Evolutionary conservation across 2,797 vertebrate genomes (phyloP).

Genomic region (Hipposideros larvatus): DNA sequence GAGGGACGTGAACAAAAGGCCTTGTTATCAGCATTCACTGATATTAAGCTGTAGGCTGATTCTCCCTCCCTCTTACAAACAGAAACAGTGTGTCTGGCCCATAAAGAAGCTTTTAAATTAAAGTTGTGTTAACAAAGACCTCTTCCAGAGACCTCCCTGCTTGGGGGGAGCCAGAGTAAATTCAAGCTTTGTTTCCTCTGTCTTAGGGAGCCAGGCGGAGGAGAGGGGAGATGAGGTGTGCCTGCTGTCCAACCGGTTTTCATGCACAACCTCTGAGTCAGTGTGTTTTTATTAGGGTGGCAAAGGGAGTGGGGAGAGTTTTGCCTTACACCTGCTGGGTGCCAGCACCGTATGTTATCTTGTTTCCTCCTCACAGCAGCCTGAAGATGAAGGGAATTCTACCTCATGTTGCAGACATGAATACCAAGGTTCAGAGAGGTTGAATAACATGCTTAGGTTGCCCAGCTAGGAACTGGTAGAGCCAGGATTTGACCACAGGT

Average conservation of each 20-base stretch:
- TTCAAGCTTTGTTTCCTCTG: constrained; percentile 80
- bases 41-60: constrained; percentile 71
- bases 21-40: constrained; percentile 70
- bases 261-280: background rate
- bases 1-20: constrained; percentile 65
- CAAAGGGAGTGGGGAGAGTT: background rate
- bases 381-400: constrained; percentile 15
- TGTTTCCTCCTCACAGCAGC: constrained; percentile 35
- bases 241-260: constrained; percentile 75
- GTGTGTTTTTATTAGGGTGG: constrained; percentile 25
- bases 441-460: background rate
- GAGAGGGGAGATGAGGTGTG: constrained; percentile 66
- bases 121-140: constrained; percentile 69
- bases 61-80: constrained; percentile 55
- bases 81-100: constrained; percentile 68
- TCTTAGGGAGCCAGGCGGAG: constrained; percentile 56
- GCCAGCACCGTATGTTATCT: constrained; percentile 5
- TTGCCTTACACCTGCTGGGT: background rate
- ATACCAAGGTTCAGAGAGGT: background rate
- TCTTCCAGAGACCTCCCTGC: constrained; percentile 76
- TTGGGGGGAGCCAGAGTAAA: constrained; percentile 54
- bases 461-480: background rate
- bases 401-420: constrained; percentile 47
- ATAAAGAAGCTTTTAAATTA: constrained; percentile 77
- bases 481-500: background rate